Evolutionary conservation across 1,140 invertebrate species (phyloP), one percentile per base, ranked within the genome.

Genomic region (Drosophila pachea): DNA sequence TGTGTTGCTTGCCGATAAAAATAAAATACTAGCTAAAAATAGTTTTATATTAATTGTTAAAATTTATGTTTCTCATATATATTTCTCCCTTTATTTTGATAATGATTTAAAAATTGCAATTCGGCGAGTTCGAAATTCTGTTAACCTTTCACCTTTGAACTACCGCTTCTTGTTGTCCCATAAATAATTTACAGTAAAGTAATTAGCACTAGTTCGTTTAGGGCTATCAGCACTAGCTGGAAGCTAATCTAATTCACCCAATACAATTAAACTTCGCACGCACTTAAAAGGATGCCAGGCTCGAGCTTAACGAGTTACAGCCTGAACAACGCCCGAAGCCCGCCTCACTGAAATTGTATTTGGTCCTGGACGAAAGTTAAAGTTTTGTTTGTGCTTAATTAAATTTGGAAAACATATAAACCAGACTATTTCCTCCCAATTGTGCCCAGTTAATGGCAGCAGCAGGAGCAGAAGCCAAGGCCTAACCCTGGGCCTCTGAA

Each of bases 231-330:
- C 35, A 9, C 35, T 36, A 36, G 35, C 35, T 36, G 6, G 8
- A 4, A 36, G 8, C 35, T 22, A 22, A 53, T 53, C 36, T n/a
- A 38, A 53, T 53, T 22, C 5, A 50, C 32, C 7, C 7, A 11
- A 53, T 48, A 22, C 8, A 31, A 48, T 48, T 31, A 53, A 38
- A 32, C 33, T 53, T 53, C 40, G 38, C 35, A 47, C 14, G 45
- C 40, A 7, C 16, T 22, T 54, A 29, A 11, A 9, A 5, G 5
- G 8, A 22, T 0, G 3, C 22, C 2, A 5, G 6, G 32, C 16
- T 14, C 11, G 48, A 31, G 4, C 16, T 52, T 11, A 35, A 22
- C 36, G 9, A 29, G 36, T 6, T 16, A 53, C 33, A 38, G n/a
- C 14, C 8, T 12, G 7, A 36, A 36, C 35, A n/a, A 35, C 4